These are phyloP conservation scores for Redunca redunca DNA, from an alignment of 2,113 vertebrate genomes.

Conservation along the genomic window DNA sequence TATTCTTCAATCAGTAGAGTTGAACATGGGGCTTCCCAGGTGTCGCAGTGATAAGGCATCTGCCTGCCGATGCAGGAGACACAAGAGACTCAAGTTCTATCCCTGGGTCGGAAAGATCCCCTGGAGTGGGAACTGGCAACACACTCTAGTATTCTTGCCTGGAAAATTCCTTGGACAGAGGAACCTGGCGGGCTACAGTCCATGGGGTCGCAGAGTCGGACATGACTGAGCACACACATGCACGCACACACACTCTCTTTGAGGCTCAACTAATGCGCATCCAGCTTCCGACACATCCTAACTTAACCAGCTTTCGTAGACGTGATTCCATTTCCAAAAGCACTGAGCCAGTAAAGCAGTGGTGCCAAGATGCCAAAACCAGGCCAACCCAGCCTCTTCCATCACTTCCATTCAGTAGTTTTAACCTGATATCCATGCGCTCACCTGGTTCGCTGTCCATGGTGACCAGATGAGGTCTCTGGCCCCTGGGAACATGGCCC, in stretches of 20 bases:
- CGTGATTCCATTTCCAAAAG: slow-evolving; percentile 18
- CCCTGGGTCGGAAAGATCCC: not conserved
- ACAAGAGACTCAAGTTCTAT: not conserved
- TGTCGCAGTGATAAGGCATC: not conserved
- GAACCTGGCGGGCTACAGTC: not conserved
- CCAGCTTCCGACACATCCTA: not conserved
- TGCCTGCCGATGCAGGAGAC: not conserved
- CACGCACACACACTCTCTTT: not conserved
- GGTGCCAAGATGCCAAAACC: not conserved
- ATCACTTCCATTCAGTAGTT: not conserved
- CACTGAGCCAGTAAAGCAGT: not conserved
- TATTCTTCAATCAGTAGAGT: not conserved
- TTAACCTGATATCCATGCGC: not conserved
- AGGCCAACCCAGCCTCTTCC: not conserved
- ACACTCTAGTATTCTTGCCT: not conserved
- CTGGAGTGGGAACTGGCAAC: not conserved
- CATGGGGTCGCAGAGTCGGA: not conserved
- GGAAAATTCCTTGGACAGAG: not conserved
- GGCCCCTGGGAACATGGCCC: not conserved
- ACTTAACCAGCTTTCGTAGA: slow-evolving; percentile 15
- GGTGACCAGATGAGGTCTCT: not conserved
- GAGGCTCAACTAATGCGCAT: not conserved
- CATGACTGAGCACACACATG: not conserved
- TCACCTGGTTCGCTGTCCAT: not conserved
- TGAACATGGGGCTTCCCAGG: not conserved